Base-by-base conservation (phyloP, 2,113 vertebrate species). In the Lethenteron camtschaticum region DNA sequence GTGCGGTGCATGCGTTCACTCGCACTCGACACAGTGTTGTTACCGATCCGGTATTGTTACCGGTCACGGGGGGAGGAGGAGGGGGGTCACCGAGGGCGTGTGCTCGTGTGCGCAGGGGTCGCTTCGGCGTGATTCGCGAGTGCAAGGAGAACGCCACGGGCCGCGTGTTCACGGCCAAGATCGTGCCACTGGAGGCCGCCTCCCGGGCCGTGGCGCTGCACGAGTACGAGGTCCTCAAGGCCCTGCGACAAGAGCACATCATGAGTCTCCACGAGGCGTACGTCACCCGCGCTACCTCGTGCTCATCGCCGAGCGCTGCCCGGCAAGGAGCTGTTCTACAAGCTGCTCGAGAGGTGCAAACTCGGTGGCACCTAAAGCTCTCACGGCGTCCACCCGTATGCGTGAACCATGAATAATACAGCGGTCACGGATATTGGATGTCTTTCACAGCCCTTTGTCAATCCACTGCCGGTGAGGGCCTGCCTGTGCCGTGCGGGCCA, bases 251-350 rank as follows among this genome's bases (percentile, higher is more conserved):
- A 0, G 88, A 95, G 66, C 81, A 83, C 74, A 82, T 99, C 78
- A 95, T 99, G 92, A 80, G 85, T 14, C 80, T 99, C 68, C 94
- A 99, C 0, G 94, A 99, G 74, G 94, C 94, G 0, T 97, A 99
- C 70, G 90, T 97, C 79, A 97, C 94, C 94, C 94, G 0, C 86
- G 90, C 55, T 99, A 99, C 79, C 84, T 99, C 2, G 94, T 99
- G 72, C 87, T 99, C 63, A 99, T 99, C 66, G 83, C 89, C 0
- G 94, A 99, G 79, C 86, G 83, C 79, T 99, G 92, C 2, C 76
- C 0, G 92, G 90, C 72, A 89, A 90, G 71, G 94, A 97, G 75
- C 82, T 99, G 66, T 90, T 97, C 75, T 85, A 88, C 77, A 90
- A 88, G 75, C 85, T 96, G 0, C 85, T 89, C 4, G 94, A 99